Evolutionary conservation across 2,797 vertebrate genomes (phyloP).

Genomic region (Rousettus madagascariensis): DNA sequence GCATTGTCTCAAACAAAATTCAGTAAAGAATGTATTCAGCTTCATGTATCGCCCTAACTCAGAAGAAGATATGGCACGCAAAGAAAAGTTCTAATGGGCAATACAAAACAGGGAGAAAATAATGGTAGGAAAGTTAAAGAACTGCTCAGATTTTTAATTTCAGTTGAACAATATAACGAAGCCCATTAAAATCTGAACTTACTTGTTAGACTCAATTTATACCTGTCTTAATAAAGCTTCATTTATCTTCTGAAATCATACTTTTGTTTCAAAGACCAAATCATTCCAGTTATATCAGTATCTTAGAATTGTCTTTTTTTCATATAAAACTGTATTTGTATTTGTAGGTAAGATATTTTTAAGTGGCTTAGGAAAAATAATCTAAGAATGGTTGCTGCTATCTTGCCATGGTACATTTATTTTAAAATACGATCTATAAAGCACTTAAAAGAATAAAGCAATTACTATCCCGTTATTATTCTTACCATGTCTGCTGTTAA

Average conservation of each 20-base stretch:
- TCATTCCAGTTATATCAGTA: background rate
- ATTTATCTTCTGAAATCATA: slow-evolving; percentile 52
- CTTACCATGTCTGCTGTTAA: background rate
- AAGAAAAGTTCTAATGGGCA: background rate
- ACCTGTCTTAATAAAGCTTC: slow-evolving; percentile 28
- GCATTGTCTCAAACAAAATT: background rate
- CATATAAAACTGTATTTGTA: slow-evolving; percentile 4
- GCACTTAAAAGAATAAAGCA: slow-evolving; percentile 24
- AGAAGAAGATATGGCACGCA: background rate
- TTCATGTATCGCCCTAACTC: background rate
- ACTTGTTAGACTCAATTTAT: slow-evolving; percentile 52
- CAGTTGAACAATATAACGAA: slow-evolving; percentile 46
- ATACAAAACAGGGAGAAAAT: background rate
- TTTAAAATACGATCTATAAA: slow-evolving; percentile 15
- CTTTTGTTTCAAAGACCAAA: slow-evolving; percentile 57
- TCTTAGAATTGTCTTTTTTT: slow-evolving; percentile 47
- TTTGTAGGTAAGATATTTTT: slow-evolving; percentile 34
- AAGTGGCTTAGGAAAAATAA: slow-evolving; percentile 50
- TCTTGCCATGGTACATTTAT: slow-evolving; percentile 28
- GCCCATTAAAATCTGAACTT: slow-evolving; percentile 46
- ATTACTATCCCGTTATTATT: background rate
- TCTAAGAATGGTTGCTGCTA: background rate
- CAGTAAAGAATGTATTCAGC: background rate
- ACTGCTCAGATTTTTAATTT: slow-evolving; percentile 58
- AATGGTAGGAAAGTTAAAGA: background rate